Evolutionary conservation across 2,888 invertebrate species (phyloP).

Genomic region (Agrypnus murinus): DNA sequence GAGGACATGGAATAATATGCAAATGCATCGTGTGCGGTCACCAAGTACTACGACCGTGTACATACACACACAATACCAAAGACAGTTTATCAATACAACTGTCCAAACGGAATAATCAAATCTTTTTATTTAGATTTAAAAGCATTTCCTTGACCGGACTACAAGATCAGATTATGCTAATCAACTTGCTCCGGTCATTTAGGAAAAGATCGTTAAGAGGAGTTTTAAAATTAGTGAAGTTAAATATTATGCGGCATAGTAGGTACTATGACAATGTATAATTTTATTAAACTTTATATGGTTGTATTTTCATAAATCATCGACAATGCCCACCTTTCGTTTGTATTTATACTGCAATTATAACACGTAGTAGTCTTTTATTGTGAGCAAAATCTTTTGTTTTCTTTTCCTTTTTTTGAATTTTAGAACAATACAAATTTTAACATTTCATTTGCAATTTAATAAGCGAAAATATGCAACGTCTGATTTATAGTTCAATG

Average conservation of each 20-base stretch:
- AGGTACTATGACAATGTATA: constrained; percentile 26
- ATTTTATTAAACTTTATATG: constrained; percentile 47
- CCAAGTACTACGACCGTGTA: constrained; percentile 34
- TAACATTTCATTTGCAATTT: no score
- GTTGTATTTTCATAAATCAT: constrained; percentile 40
- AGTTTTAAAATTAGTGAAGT: constrained; percentile 54
- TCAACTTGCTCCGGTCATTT: constrained; percentile 48
- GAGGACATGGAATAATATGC: constrained; percentile 49
- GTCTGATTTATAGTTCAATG: no score
- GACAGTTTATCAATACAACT: constrained; percentile 57
- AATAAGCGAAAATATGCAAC: no score
- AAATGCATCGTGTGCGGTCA: constrained; percentile 56
- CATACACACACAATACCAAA: constrained; percentile 31
- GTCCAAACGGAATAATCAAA: constrained; percentile 55
- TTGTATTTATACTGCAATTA: constrained; percentile 45
- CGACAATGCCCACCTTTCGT: constrained; percentile 37
- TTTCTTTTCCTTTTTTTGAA: constrained; percentile 6
- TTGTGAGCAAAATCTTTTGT: constrained; percentile 8
- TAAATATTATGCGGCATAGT: constrained; percentile 25
- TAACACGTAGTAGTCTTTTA: constrained; percentile 36
- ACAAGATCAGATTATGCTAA: constrained; percentile 52
- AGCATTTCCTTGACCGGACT: constrained; percentile 46
- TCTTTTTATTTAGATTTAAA: constrained; percentile 55
- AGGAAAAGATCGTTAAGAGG: constrained; percentile 50
- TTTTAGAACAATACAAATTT: constrained; percentile 28